Evolutionary conservation across 2,797 vertebrate species (phyloP).

Genomic region (Vultur gryphus): DNA sequence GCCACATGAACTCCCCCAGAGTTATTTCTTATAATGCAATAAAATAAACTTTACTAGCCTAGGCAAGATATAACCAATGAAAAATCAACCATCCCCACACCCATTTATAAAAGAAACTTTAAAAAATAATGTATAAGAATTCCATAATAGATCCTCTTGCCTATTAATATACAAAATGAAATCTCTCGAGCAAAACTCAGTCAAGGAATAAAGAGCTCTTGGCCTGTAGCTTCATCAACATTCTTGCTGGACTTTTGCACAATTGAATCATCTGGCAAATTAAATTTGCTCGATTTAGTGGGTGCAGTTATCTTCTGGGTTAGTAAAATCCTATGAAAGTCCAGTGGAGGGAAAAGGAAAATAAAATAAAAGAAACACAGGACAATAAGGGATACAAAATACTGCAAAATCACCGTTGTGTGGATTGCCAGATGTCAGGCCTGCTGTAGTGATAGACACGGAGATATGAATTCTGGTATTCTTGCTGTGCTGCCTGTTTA

Average conservation of each 20-base stretch:
- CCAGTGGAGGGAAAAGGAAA: not conserved
- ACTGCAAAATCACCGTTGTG: not conserved
- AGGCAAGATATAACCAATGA: not conserved
- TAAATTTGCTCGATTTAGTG: not conserved
- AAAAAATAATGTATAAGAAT: not conserved
- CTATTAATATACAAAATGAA: not conserved
- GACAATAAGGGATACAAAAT: not conserved
- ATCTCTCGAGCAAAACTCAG: not conserved
- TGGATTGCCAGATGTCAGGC: not conserved
- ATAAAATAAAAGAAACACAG: not conserved
- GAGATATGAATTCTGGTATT: not conserved
- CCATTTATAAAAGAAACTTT: not conserved
- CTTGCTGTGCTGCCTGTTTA: not conserved
- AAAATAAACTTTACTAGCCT: not conserved
- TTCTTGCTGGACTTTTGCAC: not conserved
- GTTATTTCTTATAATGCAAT: not conserved
- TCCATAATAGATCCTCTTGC: not conserved
- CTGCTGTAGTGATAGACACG: not conserved
- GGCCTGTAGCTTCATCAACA: not conserved
- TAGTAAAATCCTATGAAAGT: not conserved
- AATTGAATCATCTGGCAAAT: not conserved
- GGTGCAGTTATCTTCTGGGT: not conserved
- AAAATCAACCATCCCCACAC: rapidly evolving
- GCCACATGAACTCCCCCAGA: not conserved
- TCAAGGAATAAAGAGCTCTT: not conserved